Evolutionary conservation across 2,888 invertebrate species (phyloP), one percentile per base, ranked within the genome.

Genomic region (Steromphala cineraria): DNA sequence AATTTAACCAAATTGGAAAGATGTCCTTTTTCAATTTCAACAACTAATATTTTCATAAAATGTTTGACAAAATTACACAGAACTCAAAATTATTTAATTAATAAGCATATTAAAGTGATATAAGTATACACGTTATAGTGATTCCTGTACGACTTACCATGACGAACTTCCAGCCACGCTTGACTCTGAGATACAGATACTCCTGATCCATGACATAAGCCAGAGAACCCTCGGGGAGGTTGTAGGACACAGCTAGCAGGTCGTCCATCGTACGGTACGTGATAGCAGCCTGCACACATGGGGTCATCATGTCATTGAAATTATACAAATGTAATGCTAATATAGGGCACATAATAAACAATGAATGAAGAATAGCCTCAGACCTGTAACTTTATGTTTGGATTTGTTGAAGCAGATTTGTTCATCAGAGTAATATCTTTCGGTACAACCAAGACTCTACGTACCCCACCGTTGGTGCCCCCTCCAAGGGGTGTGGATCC

Each of bases 131-230:
- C 3, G 1, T 46, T 46, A 10, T 5, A 10, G 62, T 24, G 21
- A 62, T 28, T 28, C 15, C 8, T 7, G 10, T 75, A 10, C 19
- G 2, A 77, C 86, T 62, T 84, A 91, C 91, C 85, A 85, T 81
- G 28, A 91, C 81, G 53, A 81, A 81, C 71, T 87, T 87, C 88
- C 89, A 90, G 67, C 91, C 91, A 40, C 85, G 85, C 4, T 87
- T 83, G 2, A 91, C 89, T 17, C 91, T 80, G 0, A 91, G 31
- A 75, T 89, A 90, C 2, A 90, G 79, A 13, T 82, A 80, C 76
- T 91, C 89, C 15, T 89, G 87, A 75, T 89, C 89, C 74, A 88
- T 78, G 5, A 89, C 84, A 55, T 87, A 91, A n/a, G 86, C 90
- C 80, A 91, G 56, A 7, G 89, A 90, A 0, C 91, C 91, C 19